Evolutionary conservation across 2,113 vertebrate species (phyloP).

Genomic region (Alosa alosa): DNA sequence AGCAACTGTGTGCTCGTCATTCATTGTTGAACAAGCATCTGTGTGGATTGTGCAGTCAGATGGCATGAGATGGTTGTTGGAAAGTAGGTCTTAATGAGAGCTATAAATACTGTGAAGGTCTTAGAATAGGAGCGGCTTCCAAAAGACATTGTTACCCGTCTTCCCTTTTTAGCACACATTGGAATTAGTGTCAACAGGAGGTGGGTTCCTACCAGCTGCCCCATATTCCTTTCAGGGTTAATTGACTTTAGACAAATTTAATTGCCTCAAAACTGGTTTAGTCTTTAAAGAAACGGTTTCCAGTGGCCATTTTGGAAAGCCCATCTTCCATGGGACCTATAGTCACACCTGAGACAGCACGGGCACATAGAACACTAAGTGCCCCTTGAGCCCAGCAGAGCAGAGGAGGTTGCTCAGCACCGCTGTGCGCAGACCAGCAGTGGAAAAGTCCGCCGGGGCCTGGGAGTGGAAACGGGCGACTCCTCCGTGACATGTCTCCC

Average conservation of each 20-base stretch:
- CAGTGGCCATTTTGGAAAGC: neutral
- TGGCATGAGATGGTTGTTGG: neutral
- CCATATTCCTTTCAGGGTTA: conserved; percentile 28
- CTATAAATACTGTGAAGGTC: conserved; percentile 41
- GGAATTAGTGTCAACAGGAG: conserved; percentile 47
- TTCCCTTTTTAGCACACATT: conserved; percentile 48
- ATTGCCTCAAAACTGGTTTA: conserved; percentile 41
- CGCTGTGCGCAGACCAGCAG: too few species aligned
- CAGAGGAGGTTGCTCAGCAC: too few species aligned
- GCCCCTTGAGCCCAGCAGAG: neutral
- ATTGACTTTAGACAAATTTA: conserved; percentile 41
- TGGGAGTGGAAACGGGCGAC: too few species aligned
- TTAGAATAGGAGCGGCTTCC: conserved; percentile 48
- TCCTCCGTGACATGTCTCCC: too few species aligned
- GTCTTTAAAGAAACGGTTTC: neutral
- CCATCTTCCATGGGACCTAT: neutral
- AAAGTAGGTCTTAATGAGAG: conserved; percentile 33
- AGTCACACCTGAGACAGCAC: neutral
- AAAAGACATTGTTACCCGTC: conserved; percentile 44
- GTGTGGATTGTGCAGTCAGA: neutral
- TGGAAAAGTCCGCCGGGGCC: too few species aligned
- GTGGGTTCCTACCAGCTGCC: conserved; percentile 19
- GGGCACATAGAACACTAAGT: neutral
- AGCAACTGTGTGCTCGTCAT: neutral
- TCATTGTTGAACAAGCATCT: neutral